These are phyloP conservation scores for Vanacampus margaritifer DNA, from an alignment of 2,113 vertebrate genomes.

Conservation along the genomic window DNA sequence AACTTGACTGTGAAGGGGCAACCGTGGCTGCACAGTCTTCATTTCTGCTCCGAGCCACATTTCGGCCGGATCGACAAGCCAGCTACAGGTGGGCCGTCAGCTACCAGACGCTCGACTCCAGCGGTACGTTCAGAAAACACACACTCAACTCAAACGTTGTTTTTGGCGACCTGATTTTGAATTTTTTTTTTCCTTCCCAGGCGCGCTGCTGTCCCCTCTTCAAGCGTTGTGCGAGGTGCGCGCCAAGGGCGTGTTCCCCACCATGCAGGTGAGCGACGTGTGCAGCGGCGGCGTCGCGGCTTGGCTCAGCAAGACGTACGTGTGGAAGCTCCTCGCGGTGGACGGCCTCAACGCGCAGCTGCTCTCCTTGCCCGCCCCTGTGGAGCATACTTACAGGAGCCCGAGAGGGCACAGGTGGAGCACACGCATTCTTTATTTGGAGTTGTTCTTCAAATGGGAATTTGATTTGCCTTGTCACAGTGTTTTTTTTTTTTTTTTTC, in stretches of 20 bases:
- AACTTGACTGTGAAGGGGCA: conserved; percentile 75
- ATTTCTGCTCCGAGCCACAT: conserved; percentile 62
- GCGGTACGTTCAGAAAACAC: conserved; percentile 41
- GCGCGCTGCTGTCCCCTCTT: conserved; percentile 16
- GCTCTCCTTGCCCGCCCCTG: conserved; percentile 64
- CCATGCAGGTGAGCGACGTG: conserved; percentile 72
- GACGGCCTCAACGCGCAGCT: conserved; percentile 80
- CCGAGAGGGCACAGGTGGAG: conserved; percentile 81
- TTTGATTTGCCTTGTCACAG: neutral
- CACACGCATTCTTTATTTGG: neutral
- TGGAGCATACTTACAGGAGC: conserved; percentile 74
- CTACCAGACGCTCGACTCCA: conserved; percentile 68
- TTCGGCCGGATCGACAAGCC: conserved; percentile 61
- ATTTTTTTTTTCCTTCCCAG: conserved; percentile 25
- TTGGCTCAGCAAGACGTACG: conserved; percentile 73
- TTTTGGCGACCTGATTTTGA: neutral
- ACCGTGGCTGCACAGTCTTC: conserved; percentile 75
- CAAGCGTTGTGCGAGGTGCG: conserved; percentile 71
- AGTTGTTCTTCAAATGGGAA: neutral
- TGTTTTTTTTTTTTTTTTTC: neutral
- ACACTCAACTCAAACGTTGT: neutral
- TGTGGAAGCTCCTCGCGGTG: conserved; percentile 86
- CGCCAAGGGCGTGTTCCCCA: conserved; percentile 77
- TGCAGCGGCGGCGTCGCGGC: conserved; percentile 67
- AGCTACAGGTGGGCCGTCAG: conserved; percentile 81